phyloP scores from a whole-genome alignment of 2,113 vertebrate genomes.

The Chaetodon trifascialis region DNA sequence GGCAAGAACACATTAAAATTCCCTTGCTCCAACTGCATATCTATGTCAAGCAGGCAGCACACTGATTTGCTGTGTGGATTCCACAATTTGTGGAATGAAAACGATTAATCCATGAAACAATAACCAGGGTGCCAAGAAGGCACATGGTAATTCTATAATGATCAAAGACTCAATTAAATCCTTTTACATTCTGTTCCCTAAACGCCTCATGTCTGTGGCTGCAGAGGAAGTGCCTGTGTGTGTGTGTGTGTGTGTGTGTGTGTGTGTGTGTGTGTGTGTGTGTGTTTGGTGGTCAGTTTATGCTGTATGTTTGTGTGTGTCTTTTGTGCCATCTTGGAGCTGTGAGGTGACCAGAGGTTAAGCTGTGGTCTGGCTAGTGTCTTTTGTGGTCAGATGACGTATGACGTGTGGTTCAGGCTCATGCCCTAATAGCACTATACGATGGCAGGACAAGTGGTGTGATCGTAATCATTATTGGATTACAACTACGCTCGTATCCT shows the following conservation, averaged over 20 bases:
- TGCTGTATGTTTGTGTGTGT: conserved; percentile 24
- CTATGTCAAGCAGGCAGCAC: conserved; percentile 73
- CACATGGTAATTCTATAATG: conserved; percentile 80
- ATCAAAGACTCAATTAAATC: conserved; percentile 80
- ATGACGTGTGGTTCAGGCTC: conserved; percentile 41
- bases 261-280: conserved; percentile 24
- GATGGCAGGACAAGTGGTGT: conserved; percentile 27
- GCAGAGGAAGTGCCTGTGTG: conserved; percentile 31
- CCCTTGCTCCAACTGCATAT: conserved; percentile 73
- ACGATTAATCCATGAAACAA: conserved; percentile 82
- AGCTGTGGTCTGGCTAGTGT: conserved; percentile 48
- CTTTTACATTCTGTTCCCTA: conserved; percentile 72
- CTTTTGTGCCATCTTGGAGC: conserved; percentile 21
- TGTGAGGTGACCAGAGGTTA: conserved; percentile 52
- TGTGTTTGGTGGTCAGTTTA: conserved; percentile 20
- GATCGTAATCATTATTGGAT: conserved; percentile 44
- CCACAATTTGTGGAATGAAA: conserved; percentile 80
- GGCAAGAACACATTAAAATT: conserved; percentile 74
- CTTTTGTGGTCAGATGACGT: conserved; percentile 60
- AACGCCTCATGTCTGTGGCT: conserved; percentile 66
- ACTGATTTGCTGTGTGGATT: conserved; percentile 75
- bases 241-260: conserved; percentile 28
- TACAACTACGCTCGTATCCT: conserved; percentile 32
- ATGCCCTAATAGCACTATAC: conserved; percentile 25
- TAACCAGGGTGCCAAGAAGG: conserved; percentile 77